Evolutionary conservation across 1,140 invertebrate species (phyloP), one percentile per base, ranked within the genome.

Genomic region (Leucophenga varia): DNA sequence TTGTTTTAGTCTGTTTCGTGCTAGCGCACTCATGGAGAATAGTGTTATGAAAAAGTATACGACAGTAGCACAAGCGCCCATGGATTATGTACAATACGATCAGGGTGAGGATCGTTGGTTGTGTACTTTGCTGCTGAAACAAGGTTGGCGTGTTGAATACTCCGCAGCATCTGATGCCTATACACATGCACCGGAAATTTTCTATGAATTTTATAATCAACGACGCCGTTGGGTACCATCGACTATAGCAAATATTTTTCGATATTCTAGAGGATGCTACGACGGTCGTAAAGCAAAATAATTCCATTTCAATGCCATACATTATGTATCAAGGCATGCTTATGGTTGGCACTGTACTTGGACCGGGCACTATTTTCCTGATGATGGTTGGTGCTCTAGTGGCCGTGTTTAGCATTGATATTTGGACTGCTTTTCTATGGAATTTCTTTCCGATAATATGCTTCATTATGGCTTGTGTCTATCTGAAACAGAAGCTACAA

Each of bases 21-120:
- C 86, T 7, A 86, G 87, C 68, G 89, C 91, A 18, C 78, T 96
- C 2, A 94, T 95, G 90, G 89, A 93, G 55, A 86, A 94, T 63
- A 93, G 92, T 57, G 90, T 95, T 1, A 91, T 95, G 86, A 82
- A 83, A 47, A 87, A 84, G 61, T 95, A 96, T 69, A 91, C 93
- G 0, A 86, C 85, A 2, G 82, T 82, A 55, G 89, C 91, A 1
- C 82, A 82, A 20, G 86, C 92, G 70, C 86, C 93, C 2, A 80
- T 86, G 47, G 91, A 95, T 75, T 94, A 91, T 63, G 89, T 95
- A 1, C 92, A 93, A 59, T 95, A 94, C 68, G 93, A 95, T 85
- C 92, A 95, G 79, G 91, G 86, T 8, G 89, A 91, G 74, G 89
- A 91, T 76, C 80, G 89, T 47, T 94, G 91, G 91, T 76, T 95